Base-by-base conservation (phyloP, 2,888 invertebrate species). In the Odontothrips loti region DNA sequence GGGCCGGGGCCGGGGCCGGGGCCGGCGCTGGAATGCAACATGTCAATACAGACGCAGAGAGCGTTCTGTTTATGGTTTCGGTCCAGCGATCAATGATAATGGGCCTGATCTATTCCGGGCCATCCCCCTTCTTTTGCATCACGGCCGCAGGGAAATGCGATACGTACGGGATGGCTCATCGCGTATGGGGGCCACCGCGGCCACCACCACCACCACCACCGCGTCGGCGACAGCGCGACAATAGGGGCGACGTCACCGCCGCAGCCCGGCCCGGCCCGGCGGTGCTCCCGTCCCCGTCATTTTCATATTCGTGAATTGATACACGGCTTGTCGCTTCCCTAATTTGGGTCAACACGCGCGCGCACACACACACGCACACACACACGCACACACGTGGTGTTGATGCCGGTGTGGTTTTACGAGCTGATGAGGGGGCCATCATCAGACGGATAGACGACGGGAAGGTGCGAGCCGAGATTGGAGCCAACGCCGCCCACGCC, bases 61-160 rank as follows among this genome's bases (percentile, higher is more conserved):
- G 34, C 34, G 34, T 68, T 68, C 68, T 68, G 68, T 23, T 68
- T 68, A 68, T 68, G 23, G 68, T 68, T 68, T 68, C 68, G 68
- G 68, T 23, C 68, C 23, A 23, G 68, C 23, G 68, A 23, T 23
- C 68, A 23, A 23, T 23, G 23, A 68, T 68, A 68, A 68, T 68
- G 23, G 68, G 15, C 1, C 51, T 10, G 51, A 51, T 51, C 51
- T 51, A 51, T 51, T 23, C 23, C 63, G 51, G 3, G 15, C 51
- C 63, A 3, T 63, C 63, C 63, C 51, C 51, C 20, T 6, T 2
- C 34, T 43, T 43, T 43, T 43, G 34, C 34, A 43, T 43, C 3
- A 43, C 34, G 34, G 34, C 34, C 34, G 34, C 34, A 43, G 34
- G 34, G 34, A 4, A 43, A 43, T 43, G 34, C 34, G 34, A 43